Base-by-base conservation (phyloP, 2,113 vertebrate species). In the Chaetodon trifascialis region DNA sequence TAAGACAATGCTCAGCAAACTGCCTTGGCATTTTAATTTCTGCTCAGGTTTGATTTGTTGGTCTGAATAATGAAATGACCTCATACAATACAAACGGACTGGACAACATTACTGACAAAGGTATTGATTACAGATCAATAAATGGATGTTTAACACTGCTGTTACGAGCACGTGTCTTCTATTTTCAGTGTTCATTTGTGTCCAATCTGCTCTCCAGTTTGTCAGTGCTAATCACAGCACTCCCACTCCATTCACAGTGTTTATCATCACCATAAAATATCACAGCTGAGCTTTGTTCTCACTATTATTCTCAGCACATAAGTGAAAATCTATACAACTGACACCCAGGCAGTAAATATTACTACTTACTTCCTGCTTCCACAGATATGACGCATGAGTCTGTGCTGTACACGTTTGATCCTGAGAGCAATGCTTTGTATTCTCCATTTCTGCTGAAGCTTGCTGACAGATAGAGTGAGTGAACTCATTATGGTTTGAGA, bases 1-100 rank as follows among this genome's bases (percentile, higher is more conserved):
- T 16, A 67, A 47, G 44, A 80, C 68, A 68, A 56, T 62, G 40
- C 67, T 49, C 74, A 56, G 58, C 46, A 17, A 30, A 40, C 68
- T 49, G 25, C 38, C 75, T 44, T 82, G 76, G 80, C 67, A 76
- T 83, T 76, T 63, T 10, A 47, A 47, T 58, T 79, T 71, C 30
- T 63, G 56, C 30, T 63, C 47, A 16, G 44, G 16, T 54, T 62
- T 72, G 64, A 78, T 88, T 71, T 60, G 36, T 58, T 73, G 47
- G 62, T 71, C 63, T 38, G 17, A 49, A 72, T 63, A 52, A 59
- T 47, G 51, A 65, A 38, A 21, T 15, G 19, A 17, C 40, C 30
- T 36, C 62, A 49, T 36, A 56, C 38, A 54, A 62, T 7, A 44
- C 67, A 51, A 49, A 56, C 68, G 36, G 40, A 44, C 23, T 46